Conservation (phyloP, 2,888 invertebrate genomes). For the Cylloceria caligata region DNA sequence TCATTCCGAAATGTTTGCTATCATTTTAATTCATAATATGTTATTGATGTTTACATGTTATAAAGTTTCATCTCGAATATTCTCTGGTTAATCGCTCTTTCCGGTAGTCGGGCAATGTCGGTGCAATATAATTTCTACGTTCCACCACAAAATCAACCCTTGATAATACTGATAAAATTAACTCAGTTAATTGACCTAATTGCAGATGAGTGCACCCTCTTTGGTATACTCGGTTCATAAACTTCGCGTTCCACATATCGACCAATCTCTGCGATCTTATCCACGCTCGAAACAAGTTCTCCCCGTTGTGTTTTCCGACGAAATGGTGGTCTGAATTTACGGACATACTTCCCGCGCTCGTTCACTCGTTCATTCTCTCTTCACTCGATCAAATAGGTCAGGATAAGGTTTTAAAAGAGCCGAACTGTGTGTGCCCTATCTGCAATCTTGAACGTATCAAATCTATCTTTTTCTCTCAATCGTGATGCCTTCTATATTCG, state of each 20-base stretch:
- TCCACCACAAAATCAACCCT: neutral
- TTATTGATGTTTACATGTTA: too few relatives aligned
- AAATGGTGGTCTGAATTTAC: slow-evolving; percentile 47
- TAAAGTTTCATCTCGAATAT: too few relatives aligned
- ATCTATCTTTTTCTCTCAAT: slow-evolving; percentile 26
- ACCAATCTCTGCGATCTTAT: slow-evolving; percentile 40
- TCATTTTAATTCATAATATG: too few relatives aligned
- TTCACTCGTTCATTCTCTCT: slow-evolving; percentile 8
- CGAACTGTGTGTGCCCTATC: slow-evolving; percentile 8
- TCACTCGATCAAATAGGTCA: slow-evolving; percentile 15
- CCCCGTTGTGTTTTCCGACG: slow-evolving; percentile 33
- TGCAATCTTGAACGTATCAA: slow-evolving; percentile 24
- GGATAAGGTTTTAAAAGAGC: neutral
- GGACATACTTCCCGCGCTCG: neutral
- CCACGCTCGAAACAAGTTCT: neutral
- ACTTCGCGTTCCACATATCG: slow-evolving; percentile 9
- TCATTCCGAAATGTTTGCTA: too few relatives aligned
- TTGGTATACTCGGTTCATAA: neutral
- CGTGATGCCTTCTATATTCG: slow-evolving; percentile 29
- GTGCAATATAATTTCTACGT: slow-evolving; percentile 15
- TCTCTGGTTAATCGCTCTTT: neutral
- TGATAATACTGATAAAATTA: slow-evolving; percentile 40
- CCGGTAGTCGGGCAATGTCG: neutral
- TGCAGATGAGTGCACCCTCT: slow-evolving; percentile 1
- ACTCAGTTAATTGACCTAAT: slow-evolving; percentile 51